phyloP scores from a whole-genome alignment of 2,888 invertebrate genomes.

The Gnatocerus cornutus region DNA sequence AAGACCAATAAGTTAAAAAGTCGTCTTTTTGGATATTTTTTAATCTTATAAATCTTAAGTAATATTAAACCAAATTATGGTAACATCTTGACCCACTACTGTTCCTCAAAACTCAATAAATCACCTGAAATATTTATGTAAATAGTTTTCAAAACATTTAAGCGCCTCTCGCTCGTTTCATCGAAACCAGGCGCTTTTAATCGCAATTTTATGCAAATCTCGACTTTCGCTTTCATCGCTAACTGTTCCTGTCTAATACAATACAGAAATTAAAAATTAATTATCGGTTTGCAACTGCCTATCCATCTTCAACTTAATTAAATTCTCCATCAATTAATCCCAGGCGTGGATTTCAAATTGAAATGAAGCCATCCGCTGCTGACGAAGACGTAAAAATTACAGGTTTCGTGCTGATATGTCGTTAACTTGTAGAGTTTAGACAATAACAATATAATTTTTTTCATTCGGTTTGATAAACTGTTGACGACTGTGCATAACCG shows the following conservation, averaged over 20 bases:
- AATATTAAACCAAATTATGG: no score
- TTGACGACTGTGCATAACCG: conserved; percentile 34
- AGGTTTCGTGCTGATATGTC: conserved; percentile 31
- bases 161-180: no score
- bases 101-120: no score
- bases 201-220: conserved; percentile 1
- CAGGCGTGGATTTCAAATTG: conserved; percentile 21
- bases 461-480: conserved; percentile 15
- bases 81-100: no score
- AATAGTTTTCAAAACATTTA: no score
- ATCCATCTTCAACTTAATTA: conserved; percentile 14
- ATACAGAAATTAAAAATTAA: conserved; percentile 19
- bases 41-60: no score
- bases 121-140: no score
- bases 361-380: conserved; percentile 15
- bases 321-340: conserved; percentile 15
- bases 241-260: conserved; percentile 14
- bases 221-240: conserved; percentile 1
- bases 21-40: no score
- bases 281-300: conserved; percentile 14
- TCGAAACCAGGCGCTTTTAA: neutral
- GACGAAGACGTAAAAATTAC: conserved; percentile 37
- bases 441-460: conserved; percentile 45
- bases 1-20: no score
- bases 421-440: conserved; percentile 36